These are phyloP conservation scores for Phenganax subtilis DNA, from an alignment of 92 coral and sea anemone species.

Conservation along the genomic window DNA sequence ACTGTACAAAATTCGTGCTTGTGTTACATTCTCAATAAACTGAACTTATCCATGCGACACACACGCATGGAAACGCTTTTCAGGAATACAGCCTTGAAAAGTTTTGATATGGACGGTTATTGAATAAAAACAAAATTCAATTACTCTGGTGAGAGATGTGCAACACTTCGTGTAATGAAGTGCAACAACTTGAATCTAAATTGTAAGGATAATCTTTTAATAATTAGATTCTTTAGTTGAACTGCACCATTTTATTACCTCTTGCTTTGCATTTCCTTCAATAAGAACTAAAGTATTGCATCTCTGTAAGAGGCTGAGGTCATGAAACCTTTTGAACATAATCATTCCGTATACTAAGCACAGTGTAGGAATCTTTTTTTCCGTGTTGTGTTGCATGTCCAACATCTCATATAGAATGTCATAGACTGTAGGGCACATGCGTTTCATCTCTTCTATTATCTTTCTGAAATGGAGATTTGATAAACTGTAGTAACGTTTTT, in stretches of 20 bases:
- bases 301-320: slow-evolving; percentile 43
- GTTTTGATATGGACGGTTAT: too few relatives aligned
- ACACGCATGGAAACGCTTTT: too few relatives aligned
- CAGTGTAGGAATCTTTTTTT: slow-evolving; percentile 30
- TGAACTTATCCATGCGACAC: too few relatives aligned
- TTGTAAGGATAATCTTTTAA: not conserved
- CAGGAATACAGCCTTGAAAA: too few relatives aligned
- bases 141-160: too few relatives aligned
- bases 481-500: slow-evolving; percentile 42
- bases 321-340: slow-evolving; percentile 42
- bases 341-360: slow-evolving; percentile 42
- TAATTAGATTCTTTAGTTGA: not conserved
- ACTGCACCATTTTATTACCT: slow-evolving; percentile 16
- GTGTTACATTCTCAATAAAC: too few relatives aligned
- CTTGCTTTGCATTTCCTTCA: slow-evolving; percentile 45
- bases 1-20: too few relatives aligned
- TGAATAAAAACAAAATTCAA: too few relatives aligned
- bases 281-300: slow-evolving; percentile 35
- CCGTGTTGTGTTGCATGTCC: slow-evolving; percentile 30
- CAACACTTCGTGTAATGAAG: not conserved
- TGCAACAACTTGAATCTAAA: not conserved
- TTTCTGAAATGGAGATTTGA: slow-evolving; percentile 29
- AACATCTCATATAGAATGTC: slow-evolving; percentile 34
- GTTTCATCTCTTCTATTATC: slow-evolving; percentile 42
- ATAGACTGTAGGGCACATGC: slow-evolving; percentile 44